These are phyloP conservation scores for Cacoxenus indagator DNA, from an alignment of 2,888 invertebrate species.

Conservation along the genomic window DNA sequence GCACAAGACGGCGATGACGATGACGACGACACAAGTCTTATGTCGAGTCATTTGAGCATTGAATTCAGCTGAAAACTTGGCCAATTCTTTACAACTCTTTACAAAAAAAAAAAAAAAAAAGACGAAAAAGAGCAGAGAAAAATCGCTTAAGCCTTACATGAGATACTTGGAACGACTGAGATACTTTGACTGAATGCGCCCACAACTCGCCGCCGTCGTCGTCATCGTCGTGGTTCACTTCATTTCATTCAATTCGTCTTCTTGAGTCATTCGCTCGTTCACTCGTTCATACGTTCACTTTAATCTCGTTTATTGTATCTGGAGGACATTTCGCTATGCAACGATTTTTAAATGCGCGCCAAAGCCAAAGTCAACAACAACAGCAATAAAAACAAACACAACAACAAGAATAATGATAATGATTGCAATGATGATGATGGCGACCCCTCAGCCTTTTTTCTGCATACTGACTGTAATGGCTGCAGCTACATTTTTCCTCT, in stretches of 20 bases:
- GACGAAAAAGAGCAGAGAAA: no score
- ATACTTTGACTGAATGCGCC: neutral
- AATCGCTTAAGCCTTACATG: no score
- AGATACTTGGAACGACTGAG: no score
- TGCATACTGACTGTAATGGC: no score
- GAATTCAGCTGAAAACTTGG: neutral
- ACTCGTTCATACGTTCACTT: slow-evolving; percentile 20
- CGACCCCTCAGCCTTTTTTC: neutral
- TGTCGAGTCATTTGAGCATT: neutral
- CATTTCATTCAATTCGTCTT: neutral
- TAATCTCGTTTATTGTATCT: slow-evolving; percentile 69
- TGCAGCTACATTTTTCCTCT: neutral
- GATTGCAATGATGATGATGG: neutral
- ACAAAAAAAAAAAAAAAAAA: no score
- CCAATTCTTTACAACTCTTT: neutral
- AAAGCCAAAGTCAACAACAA: slow-evolving; percentile 14
- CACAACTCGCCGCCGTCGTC: neutral
- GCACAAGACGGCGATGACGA: neutral
- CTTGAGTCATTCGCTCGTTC: neutral
- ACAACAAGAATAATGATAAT: slow-evolving; percentile 10
- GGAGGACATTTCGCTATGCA: slow-evolving; percentile 54
- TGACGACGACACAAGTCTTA: neutral
- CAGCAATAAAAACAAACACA: slow-evolving; percentile 18
- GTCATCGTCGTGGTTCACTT: neutral
- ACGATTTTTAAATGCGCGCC: slow-evolving; percentile 9